A percentile compares a stretch with the other conserved stretches of the same genome.
Evolutionary conservation across 1,140 invertebrate genomes (phyloP).

Genomic region (Zaprionus kolodkinae): DNA sequence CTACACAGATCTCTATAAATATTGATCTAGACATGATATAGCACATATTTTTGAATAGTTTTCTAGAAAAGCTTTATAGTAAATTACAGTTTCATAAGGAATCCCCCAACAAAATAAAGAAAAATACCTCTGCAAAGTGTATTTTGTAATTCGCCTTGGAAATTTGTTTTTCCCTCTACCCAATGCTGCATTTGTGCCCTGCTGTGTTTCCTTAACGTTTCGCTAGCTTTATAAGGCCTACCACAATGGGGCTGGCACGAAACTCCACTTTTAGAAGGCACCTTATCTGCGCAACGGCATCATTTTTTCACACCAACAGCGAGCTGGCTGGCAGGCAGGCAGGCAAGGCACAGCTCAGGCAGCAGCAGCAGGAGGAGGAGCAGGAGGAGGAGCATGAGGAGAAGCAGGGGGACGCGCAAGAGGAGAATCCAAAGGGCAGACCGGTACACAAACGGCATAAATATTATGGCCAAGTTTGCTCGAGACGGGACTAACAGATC

Average conservation of each 20-base stretch:
- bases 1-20: neutral
- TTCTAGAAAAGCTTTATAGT: no score
- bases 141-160: constrained; percentile 5
- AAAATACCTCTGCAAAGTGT: neutral
- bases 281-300: constrained; percentile 79
- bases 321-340: constrained; percentile 26
- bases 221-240: constrained; percentile 55
- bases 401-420: neutral
- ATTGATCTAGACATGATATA: neutral
- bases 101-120: no score
- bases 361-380: constrained; percentile 6
- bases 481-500: constrained; percentile 55
- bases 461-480: constrained; percentile 74
- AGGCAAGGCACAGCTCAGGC: constrained; percentile 14
- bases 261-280: constrained; percentile 76
- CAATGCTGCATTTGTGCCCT: constrained; percentile 8
- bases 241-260: constrained; percentile 76
- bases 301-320: constrained; percentile 81
- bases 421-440: constrained; percentile 25
- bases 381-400: neutral
- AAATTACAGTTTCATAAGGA: no score
- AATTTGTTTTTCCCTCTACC: neutral
- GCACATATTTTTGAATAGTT: neutral
- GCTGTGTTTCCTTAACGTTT: neutral
- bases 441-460: constrained; percentile 74